Evolutionary conservation across 2,888 invertebrate species (phyloP).

Genomic region (Plebejus anna): DNA sequence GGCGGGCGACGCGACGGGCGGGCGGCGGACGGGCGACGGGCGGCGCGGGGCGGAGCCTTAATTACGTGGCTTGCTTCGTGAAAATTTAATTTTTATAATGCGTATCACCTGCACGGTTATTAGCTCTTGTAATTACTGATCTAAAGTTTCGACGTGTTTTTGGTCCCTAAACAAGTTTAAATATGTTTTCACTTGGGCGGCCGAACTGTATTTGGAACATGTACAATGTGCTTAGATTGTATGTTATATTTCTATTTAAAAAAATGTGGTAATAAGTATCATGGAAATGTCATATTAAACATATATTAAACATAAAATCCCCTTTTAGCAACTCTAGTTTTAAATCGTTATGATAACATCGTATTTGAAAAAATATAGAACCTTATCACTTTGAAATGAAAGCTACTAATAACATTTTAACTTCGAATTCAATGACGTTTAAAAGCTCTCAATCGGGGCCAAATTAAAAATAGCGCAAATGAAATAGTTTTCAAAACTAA

Average conservation of each 20-base stretch:
- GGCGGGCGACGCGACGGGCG: constrained; percentile 42
- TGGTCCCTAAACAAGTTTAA: neutral
- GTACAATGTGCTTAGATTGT: too few species aligned
- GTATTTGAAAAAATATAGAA: neutral
- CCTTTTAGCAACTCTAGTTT: neutral
- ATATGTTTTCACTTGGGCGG: neutral
- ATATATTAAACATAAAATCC: too few species aligned
- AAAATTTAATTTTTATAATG: constrained; percentile 63
- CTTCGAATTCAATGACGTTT: neutral
- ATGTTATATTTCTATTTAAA: too few species aligned
- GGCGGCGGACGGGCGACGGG: constrained; percentile 44
- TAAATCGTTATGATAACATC: neutral
- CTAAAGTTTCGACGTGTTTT: neutral
- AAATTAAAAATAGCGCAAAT: neutral
- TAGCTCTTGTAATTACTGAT: constrained; percentile 13
- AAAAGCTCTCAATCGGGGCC: neutral
- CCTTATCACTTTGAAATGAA: neutral
- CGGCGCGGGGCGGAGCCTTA: constrained; percentile 48
- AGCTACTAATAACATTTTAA: neutral
- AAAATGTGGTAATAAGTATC: too few species aligned
- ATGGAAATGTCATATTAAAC: too few species aligned
- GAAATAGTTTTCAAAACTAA: constrained; percentile 6
- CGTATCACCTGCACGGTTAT: constrained; percentile 31
- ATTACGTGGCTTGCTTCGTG: constrained; percentile 57
- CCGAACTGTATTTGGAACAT: too few species aligned